Evolutionary conservation across 37 sponge, comb jelly and placozoan species (phyloP), one percentile per base, ranked within the genome.

Genomic region (Ephydatia muelleri): DNA sequence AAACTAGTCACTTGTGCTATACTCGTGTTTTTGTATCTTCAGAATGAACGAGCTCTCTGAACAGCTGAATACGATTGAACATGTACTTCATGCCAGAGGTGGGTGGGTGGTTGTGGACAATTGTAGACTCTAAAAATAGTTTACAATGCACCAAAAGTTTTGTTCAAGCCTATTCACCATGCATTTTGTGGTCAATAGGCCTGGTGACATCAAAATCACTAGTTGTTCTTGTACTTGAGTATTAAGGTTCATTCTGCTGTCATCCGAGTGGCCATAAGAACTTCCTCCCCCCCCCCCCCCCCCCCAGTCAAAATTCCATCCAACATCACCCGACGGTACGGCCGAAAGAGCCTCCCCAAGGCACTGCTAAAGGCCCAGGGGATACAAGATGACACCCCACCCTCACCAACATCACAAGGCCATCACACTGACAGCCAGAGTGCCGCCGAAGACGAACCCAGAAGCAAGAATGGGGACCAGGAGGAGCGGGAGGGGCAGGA

Each of bases 41-140:
- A 89, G 89, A 48, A 68, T 80, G 72, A 72, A 38, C 2, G 38
- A 79, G 47, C 70, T 89, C 64, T 73, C 26, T n/a, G 49, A 67
- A 0, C 40, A 75, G 26, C 69, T 71, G 26, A 73, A 82, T 34
- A 75, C 22, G 23, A 67, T 87, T 19, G 86, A 79, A 35, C 92
- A 87, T n/a, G 3, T 91, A 0, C 80, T 91, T 0, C 65, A 90
- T 81, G 91, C 74, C 32, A 91, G 94, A 90, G 84, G 94, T 94
- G 75, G 76, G 79, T 8, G 25, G 37, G 2, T 40, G 23, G 31
- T 11, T 80, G 3, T 28, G 33, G 4, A 12, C 12, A 32, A 16
- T 11, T 23, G 9, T 21, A 9, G 31, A n/a, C n/a, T n/a, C n/a
- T n/a, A n/a, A n/a, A n/a, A n/a, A n/a, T n/a, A n/a, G n/a, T n/a